Base-by-base conservation (phyloP, 2,888 invertebrate species). In the Hypena proboscidalis region DNA sequence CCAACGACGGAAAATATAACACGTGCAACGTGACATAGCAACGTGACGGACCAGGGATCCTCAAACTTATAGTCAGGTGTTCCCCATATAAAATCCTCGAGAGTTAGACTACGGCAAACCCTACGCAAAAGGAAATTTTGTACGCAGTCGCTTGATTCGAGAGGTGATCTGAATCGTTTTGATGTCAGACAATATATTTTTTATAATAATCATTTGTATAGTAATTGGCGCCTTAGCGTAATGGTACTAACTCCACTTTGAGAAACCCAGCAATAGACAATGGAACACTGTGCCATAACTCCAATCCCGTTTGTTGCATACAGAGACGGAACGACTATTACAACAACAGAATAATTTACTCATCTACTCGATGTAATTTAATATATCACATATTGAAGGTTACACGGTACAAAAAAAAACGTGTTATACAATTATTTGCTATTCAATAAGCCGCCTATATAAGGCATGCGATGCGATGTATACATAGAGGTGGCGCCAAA, bases 21-120 rank as follows among this genome's bases (percentile, higher is more conserved):
- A 66, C 65, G 69, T 67, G 65, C 70, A 78, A 77, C 82, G 80
- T 85, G 83, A 79, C 87, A 84, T 85, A 82, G 80, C 80, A 71
- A 72, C 67, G 70, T 69, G 67, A 46, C n/a, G n/a, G n/a, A n/a
- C n/a, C n/a, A n/a, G n/a, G n/a, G n/a, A n/a, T n/a, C n/a, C n/a
- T n/a, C n/a, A n/a, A n/a, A n/a, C n/a, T n/a, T n/a, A n/a, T n/a
- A n/a, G n/a, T n/a, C n/a, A n/a, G n/a, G n/a, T n/a, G n/a, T n/a
- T n/a, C n/a, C n/a, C n/a, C n/a, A n/a, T n/a, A n/a, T n/a, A n/a
- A n/a, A n/a, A n/a, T n/a, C n/a, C n/a, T n/a, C n/a, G n/a, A n/a
- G n/a, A n/a, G n/a, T n/a, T n/a, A n/a, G n/a, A n/a, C n/a, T n/a
- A n/a, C n/a, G n/a, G n/a, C n/a, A n/a, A n/a, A n/a, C n/a, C n/a